Evolutionary conservation across 1,140 invertebrate genomes (phyloP).

Genomic region (Drosophila tani): DNA sequence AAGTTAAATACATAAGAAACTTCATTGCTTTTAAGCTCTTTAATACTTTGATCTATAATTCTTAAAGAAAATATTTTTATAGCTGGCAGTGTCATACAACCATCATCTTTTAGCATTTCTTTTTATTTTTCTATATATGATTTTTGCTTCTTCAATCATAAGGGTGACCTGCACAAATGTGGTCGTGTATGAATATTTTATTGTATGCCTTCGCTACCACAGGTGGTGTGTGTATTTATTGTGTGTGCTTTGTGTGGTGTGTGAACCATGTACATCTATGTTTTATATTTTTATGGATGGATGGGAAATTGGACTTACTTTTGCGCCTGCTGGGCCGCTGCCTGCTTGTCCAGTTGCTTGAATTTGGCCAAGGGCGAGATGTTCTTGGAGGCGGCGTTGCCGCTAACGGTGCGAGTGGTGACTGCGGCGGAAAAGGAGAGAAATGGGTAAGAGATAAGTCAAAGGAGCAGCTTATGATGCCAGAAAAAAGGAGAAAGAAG

Average conservation of each 20-base stretch:
- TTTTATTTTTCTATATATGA: neutral
- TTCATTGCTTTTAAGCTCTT: too few species aligned
- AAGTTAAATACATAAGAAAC: too few species aligned
- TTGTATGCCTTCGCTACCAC: constrained; percentile 11
- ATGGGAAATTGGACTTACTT: constrained; percentile 87
- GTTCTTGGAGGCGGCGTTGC: constrained; percentile 87
- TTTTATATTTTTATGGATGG: constrained; percentile 5
- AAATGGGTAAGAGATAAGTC: constrained; percentile 39
- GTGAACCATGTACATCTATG: constrained; percentile 7
- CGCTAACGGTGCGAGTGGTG: constrained; percentile 87
- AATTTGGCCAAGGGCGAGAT: constrained; percentile 95
- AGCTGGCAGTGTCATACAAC: too few species aligned
- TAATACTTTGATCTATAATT: too few species aligned
- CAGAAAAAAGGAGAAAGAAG: too few species aligned
- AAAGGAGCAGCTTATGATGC: too few species aligned
- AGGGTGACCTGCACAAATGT: constrained; percentile 19
- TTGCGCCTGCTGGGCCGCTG: constrained; percentile 89
- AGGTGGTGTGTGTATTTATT: constrained; percentile 3
- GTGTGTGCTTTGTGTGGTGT: constrained; percentile 3
- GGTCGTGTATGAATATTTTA: neutral
- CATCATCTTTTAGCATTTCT: too few species aligned
- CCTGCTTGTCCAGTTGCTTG: constrained; percentile 93
- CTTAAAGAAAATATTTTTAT: too few species aligned
- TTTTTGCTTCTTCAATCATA: constrained; percentile 5
- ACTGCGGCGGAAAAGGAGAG: constrained; percentile 86